Percentiles rank a stretch among this genome's conserved stretches.
Conservation (phyloP, 2,113 vertebrate species). For the Elaphurus davidianus region DNA sequence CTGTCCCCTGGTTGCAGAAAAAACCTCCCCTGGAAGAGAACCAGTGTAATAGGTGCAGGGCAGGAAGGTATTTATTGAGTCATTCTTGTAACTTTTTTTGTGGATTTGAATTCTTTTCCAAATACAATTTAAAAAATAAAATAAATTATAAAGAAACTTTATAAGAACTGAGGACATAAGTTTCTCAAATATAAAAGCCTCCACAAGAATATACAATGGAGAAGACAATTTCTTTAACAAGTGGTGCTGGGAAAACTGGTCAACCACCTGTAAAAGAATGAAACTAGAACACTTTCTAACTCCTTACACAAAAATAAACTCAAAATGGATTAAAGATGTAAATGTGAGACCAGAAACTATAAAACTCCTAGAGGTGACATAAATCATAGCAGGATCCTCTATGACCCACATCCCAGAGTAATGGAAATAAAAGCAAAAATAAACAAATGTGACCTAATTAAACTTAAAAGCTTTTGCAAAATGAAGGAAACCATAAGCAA, state of each 20-base stretch:
- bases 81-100: not conserved
- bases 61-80: not conserved
- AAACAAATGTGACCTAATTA: not conserved
- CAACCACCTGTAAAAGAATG: not conserved
- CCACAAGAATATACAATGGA: not conserved
- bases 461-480: not conserved
- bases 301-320: not conserved
- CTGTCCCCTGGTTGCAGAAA: not conserved
- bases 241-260: not conserved
- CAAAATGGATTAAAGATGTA: not conserved
- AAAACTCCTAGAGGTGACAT: not conserved
- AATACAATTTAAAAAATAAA: not conserved
- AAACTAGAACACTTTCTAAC: not conserved
- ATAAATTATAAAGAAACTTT: not conserved
- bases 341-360: not conserved
- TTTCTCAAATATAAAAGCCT: not conserved
- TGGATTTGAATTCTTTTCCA: not conserved
- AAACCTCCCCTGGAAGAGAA: not conserved
- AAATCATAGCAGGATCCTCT: not conserved
- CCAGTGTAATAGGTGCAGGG: not conserved
- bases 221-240: not conserved
- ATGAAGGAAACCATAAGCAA: not conserved
- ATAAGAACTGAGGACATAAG: not conserved
- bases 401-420: not conserved
- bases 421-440: not conserved